A percentile compares a stretch with the other conserved stretches of the same genome.
phyloP scores from a whole-genome alignment of 2,113 vertebrate species.

The Gymnarchus niloticus region DNA sequence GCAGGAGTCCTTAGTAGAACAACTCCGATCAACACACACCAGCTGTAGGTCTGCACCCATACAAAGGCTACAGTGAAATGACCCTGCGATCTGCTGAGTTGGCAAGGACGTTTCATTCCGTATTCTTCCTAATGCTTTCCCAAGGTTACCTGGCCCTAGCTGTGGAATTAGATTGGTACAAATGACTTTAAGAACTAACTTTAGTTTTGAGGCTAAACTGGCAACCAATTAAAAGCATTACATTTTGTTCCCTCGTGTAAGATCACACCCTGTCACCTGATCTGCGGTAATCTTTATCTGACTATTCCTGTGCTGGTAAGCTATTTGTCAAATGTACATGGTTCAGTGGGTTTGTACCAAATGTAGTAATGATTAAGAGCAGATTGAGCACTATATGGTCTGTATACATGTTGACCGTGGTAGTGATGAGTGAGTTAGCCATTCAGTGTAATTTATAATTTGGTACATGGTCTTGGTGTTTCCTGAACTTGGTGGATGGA shows the following conservation, averaged over 20 bases:
- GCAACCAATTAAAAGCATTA: background rate
- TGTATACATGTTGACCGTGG: background rate
- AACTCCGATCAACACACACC: background rate
- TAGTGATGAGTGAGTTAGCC: background rate
- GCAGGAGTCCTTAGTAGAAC: background rate
- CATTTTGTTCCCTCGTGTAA: background rate
- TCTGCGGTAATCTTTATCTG: background rate
- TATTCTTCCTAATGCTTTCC: background rate
- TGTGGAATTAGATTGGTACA: background rate
- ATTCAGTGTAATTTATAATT: background rate
- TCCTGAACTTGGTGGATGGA: background rate
- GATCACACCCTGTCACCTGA: background rate
- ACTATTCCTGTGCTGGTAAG: background rate
- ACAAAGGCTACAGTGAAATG: background rate
- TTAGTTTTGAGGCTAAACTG: background rate
- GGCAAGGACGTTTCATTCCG: background rate
- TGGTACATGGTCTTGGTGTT: background rate
- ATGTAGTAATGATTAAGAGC: conserved; percentile 12
- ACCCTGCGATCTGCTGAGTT: background rate
- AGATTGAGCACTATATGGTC: background rate
- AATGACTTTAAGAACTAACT: background rate
- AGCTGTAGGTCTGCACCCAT: background rate
- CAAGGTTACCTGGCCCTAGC: background rate
- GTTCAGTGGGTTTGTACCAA: background rate
- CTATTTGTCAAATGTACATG: background rate